These are phyloP conservation scores for Mantis religiosa DNA, from an alignment of 2,888 invertebrate genomes.

Conservation along the genomic window DNA sequence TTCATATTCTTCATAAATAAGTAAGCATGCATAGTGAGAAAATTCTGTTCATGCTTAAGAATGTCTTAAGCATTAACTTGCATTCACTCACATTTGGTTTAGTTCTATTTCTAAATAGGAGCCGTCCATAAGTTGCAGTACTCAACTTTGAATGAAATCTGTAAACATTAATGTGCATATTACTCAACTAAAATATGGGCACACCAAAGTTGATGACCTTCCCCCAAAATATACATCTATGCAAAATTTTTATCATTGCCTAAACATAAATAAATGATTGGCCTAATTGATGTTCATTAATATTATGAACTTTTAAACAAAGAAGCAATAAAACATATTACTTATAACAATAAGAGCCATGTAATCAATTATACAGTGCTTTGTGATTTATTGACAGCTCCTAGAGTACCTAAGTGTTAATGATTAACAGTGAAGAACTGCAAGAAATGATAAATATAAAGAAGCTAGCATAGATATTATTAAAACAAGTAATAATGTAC, in stretches of 20 bases:
- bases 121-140: slow-evolving; percentile 15
- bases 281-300: neutral
- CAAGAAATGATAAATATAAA: neutral
- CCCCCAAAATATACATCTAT: neutral
- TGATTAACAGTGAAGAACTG: neutral
- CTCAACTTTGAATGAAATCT: neutral
- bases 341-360: neutral
- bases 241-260: neutral
- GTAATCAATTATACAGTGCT: neutral
- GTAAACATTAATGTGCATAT: neutral
- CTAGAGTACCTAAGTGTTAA: slow-evolving; percentile 6
- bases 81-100: neutral
- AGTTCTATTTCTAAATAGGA: neutral
- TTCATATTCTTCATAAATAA: neutral
- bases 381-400: slow-evolving; percentile 17
- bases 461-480: slow-evolving; percentile 1
- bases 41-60: neutral
- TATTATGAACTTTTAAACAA: neutral
- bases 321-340: neutral
- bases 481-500: neutral
- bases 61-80: neutral
- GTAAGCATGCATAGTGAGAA: neutral
- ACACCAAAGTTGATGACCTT: neutral
- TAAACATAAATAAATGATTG: neutral
- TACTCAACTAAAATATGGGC: neutral